Percentiles rank a stretch among this genome's conserved stretches.
Conservation (phyloP, 2,113 vertebrate genomes). For the Tetrax tetrax region DNA sequence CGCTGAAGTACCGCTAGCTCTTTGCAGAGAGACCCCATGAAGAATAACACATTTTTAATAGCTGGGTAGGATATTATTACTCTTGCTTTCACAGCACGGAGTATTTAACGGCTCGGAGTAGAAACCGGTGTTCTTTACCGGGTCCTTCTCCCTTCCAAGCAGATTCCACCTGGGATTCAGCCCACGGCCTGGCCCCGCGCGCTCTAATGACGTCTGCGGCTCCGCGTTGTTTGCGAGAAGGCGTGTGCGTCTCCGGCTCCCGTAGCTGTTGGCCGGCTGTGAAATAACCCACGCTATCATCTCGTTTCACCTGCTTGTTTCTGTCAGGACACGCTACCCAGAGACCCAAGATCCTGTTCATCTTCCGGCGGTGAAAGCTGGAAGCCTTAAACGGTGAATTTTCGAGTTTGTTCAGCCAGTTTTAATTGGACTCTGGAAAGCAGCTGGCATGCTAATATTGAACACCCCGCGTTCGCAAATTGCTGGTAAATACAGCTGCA, state of each 20-base stretch:
- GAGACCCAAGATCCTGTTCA: conserved; percentile 51
- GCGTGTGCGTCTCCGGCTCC: not conserved
- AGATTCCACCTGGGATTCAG: not conserved
- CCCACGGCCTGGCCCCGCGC: not conserved
- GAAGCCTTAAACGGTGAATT: conserved; percentile 52
- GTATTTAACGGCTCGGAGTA: conserved; percentile 1
- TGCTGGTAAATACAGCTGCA: conserved; percentile 70
- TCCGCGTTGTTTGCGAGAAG: not conserved
- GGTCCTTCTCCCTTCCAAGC: not conserved
- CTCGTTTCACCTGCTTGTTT: conserved; percentile 55
- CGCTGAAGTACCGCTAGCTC: not conserved
- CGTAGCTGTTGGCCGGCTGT: conserved; percentile 59
- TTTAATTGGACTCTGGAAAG: conserved; percentile 68
- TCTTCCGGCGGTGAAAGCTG: conserved; percentile 43
- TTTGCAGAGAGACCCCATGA: not conserved
- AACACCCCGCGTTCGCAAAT: conserved; percentile 47
- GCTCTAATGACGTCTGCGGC: not conserved
- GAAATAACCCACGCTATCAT: conserved; percentile 59
- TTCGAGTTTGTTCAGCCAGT: conserved; percentile 60
- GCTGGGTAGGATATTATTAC: not conserved
- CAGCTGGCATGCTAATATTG: conserved; percentile 57
- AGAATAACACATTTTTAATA: conserved; percentile 19
- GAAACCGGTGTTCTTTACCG: not conserved
- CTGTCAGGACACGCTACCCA: conserved; percentile 55
- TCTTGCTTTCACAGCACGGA: conserved; percentile 20